Conservation (phyloP, 1,140 invertebrate species). For the Drosophila setifemur region DNA sequence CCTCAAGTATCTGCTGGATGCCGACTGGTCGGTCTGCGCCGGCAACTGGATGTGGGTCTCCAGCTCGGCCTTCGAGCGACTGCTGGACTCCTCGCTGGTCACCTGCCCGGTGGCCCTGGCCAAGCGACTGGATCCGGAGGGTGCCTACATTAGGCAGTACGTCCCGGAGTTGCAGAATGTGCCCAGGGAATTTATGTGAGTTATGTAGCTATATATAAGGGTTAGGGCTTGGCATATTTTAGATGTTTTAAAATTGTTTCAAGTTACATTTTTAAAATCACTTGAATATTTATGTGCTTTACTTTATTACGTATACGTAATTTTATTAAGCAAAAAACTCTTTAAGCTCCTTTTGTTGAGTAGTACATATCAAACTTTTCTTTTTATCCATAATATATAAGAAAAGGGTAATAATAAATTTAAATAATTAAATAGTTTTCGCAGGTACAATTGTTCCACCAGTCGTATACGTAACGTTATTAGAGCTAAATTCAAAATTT, state of each 20-base stretch:
- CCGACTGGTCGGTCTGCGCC: conserved; percentile 89
- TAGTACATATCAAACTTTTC: too few species aligned
- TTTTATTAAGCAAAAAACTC: too few species aligned
- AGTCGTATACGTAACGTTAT: not conserved
- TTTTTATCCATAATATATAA: too few species aligned
- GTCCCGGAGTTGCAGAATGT: conserved; percentile 87
- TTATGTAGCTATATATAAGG: too few species aligned
- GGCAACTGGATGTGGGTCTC: conserved; percentile 93
- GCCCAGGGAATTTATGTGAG: conserved; percentile 87
- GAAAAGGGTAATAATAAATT: too few species aligned
- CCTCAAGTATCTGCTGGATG: conserved; percentile 87
- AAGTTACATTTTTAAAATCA: too few species aligned
- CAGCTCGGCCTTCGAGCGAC: conserved; percentile 87
- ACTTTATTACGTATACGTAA: not conserved
- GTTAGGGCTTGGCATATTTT: too few species aligned
- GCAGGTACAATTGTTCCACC: not conserved
- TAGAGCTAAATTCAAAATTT: too few species aligned
- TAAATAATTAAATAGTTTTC: too few species aligned
- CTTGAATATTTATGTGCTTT: too few species aligned
- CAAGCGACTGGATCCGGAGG: conserved; percentile 87
- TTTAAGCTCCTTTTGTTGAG: too few species aligned
- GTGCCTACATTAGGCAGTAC: conserved; percentile 88
- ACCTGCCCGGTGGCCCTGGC: conserved; percentile 87
- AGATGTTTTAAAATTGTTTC: too few species aligned
- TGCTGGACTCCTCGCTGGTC: conserved; percentile 86